These are phyloP conservation scores for Drosophila busckii DNA, from an alignment of 1,140 invertebrate species.

Conservation along the genomic window DNA sequence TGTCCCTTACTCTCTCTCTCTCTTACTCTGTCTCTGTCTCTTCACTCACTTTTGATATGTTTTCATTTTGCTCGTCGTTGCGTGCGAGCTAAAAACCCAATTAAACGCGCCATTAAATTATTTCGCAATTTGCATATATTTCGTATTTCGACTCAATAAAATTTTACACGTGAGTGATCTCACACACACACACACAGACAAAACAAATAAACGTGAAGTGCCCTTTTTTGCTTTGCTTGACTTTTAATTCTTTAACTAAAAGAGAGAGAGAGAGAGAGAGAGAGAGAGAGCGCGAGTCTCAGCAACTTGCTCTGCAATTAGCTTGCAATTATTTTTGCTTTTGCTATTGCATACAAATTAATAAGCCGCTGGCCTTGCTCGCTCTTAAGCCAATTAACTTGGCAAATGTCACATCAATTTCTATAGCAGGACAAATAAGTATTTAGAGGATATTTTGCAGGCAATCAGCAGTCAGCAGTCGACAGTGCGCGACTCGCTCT, in stretches of 20 bases:
- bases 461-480: too few species aligned
- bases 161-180: conserved; percentile 67
- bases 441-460: too few species aligned
- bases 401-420: too few species aligned
- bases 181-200: conserved; percentile 22
- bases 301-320: too few species aligned
- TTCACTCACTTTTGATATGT: conserved; percentile 34
- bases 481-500: too few species aligned
- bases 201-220: conserved; percentile 13
- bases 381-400: too few species aligned
- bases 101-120: conserved; percentile 77
- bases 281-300: too few species aligned
- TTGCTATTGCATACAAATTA: too few species aligned
- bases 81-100: conserved; percentile 68
- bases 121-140: conserved; percentile 77
- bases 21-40: conserved; percentile 7
- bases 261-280: too few species aligned
- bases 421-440: too few species aligned
- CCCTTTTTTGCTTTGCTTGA: conserved; percentile 10
- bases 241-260: conserved; percentile 5
- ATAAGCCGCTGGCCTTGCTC: too few species aligned
- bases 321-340: too few species aligned
- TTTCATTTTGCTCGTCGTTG: conserved; percentile 36
- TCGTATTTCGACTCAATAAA: conserved; percentile 76
- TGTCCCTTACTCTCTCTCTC: conserved; percentile 1